Evolutionary conservation across 2,797 vertebrate species (phyloP), one percentile per base, ranked within the genome.

Genomic region (Sebastiscus tertius): DNA sequence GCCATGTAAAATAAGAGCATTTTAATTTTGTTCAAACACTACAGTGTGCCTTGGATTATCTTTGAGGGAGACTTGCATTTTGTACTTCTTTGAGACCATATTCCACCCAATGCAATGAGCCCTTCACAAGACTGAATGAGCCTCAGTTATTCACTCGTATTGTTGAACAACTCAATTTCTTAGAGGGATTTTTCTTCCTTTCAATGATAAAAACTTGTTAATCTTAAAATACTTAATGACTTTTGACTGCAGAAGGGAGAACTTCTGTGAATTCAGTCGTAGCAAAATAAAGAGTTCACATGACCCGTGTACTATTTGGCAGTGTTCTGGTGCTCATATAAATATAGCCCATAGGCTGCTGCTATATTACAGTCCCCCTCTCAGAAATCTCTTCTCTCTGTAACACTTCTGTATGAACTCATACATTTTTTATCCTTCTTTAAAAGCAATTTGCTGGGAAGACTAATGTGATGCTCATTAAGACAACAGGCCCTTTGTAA

Each of bases 361-460:
- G 22, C 58, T 65, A 56, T 82, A 79, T 77, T 33, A 68, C 54
- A 72, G 73, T 42, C 75, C 66, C 16, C 18, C 24, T 56, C 1
- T 5, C 31, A 67, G 46, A 67, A 31, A 31, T 31, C 20, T 49
- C 11, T 8, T 46, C 26, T 72, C 24, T 20, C 70, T 33, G 20
- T 72, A 46, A 60, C 59, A 26, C 27, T 10, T 55, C 56, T 24
- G 42, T 73, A 56, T 60, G 27, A 63, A 65, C 12, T 12, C 29
- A 58, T 52, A 81, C 22, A 61, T 33, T 4, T 67, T 72, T 3
- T 61, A 46, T 46, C 26, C 56, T 31, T 80, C 67, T 74, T 74
- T 68, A 79, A 85, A 81, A 72, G 66, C 75, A 70, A 78, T 88
- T 78, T 78, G 59, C 65, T 11, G 39, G 42, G 29, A 54, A 56